Evolutionary conservation across 2,113 vertebrate species (phyloP).

Genomic region (Ameiurus melas): DNA sequence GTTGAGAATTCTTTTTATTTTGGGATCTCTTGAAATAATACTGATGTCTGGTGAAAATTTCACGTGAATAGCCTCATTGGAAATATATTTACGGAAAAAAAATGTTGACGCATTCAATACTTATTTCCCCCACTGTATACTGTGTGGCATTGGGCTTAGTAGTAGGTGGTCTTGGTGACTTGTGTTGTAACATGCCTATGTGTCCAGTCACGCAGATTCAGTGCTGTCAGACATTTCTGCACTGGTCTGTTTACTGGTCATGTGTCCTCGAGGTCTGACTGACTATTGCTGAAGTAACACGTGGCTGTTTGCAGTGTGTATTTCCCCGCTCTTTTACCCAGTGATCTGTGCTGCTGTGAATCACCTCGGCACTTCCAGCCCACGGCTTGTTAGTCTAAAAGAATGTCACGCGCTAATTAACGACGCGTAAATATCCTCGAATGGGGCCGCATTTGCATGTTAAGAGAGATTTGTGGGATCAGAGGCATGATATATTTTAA

Average conservation of each 20-base stretch:
- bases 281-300: neutral
- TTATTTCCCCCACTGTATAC: too few species aligned
- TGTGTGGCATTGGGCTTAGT: too few species aligned
- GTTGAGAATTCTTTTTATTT: too few species aligned
- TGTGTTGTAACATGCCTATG: neutral
- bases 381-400: conserved; percentile 91
- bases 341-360: conserved; percentile 54
- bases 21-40: too few species aligned
- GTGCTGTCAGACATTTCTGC: neutral
- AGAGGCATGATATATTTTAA: conserved; percentile 97
- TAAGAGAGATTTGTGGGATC: conserved; percentile 96
- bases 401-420: conserved; percentile 95
- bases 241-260: neutral
- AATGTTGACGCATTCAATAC: too few species aligned
- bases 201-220: neutral
- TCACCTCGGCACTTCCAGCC: conserved; percentile 78
- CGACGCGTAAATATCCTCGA: conserved; percentile 97
- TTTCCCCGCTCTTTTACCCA: conserved; percentile 15
- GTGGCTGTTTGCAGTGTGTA: conserved; percentile 17
- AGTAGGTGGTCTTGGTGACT: neutral
- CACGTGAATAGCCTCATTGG: too few species aligned
- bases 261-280: neutral
- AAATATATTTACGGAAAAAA: too few species aligned
- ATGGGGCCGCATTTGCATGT: conserved; percentile 91
- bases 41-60: too few species aligned